phyloP scores from a whole-genome alignment of 1,140 invertebrate species.

The Bombus breviceps region DNA sequence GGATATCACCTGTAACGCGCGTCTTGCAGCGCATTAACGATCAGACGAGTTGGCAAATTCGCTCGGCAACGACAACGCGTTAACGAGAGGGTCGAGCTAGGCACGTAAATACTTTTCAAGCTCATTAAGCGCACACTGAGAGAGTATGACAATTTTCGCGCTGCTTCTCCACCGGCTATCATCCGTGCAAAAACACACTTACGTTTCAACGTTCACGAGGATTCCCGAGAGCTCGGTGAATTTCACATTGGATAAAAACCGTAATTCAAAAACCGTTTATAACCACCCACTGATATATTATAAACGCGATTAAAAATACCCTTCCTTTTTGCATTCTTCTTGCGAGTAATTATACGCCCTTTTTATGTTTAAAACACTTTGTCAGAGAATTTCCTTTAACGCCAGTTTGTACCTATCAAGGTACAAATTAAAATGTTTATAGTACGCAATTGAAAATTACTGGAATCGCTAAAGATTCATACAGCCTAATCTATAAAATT shows the following conservation, averaged over 20 bases:
- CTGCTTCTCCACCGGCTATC: not conserved
- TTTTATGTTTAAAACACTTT: too few species aligned
- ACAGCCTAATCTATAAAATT: not conserved
- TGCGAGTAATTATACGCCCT: too few species aligned
- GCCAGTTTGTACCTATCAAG: too few species aligned
- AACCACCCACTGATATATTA: not conserved
- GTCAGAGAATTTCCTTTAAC: too few species aligned
- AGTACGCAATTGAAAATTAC: not conserved
- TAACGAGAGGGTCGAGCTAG: not conserved
- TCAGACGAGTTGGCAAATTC: not conserved
- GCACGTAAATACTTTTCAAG: not conserved
- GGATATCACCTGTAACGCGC: not conserved
- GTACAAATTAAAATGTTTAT: too few species aligned
- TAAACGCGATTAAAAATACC: not conserved
- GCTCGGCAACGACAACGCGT: not conserved
- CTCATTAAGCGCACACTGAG: not conserved
- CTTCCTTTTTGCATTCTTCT: not conserved
- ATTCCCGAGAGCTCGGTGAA: not conserved
- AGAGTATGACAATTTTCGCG: not conserved
- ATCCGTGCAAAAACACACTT: slow-evolving; percentile 8
- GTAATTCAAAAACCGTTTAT: not conserved
- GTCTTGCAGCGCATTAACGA: not conserved
- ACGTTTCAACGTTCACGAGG: not conserved
- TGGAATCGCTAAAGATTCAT: not conserved
- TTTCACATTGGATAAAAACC: not conserved